Evolutionary conservation across 92 coral and sea anemone genomes (phyloP), one percentile per base, ranked within the genome.

Genomic region (Galaxea fascicularis): DNA sequence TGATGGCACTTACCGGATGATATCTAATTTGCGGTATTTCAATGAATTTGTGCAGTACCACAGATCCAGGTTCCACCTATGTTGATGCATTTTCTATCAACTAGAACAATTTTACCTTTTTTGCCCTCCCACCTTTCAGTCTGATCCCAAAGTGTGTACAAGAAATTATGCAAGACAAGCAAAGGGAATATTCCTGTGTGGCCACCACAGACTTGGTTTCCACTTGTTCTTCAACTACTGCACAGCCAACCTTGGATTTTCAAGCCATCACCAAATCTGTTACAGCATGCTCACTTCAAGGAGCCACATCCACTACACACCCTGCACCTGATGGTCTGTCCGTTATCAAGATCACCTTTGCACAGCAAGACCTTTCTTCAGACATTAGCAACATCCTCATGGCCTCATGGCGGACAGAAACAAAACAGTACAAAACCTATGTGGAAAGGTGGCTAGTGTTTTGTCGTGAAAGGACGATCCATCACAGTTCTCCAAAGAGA

Each of bases 171-270:
- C 57, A 66, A 35, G 91, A 91, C 89, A 59, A 66, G 92, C 85
- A 39, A 62, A 82, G 67, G 91, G 87, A 10, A 66, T 87, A 28
- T 90, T 24, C 94, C 91, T 18, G 73, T 76, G 44, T 91, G 91
- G 94, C 77, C 71, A 74, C 85, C 86, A 49, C 91, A 87, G 20
- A 74, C 90, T 9, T 91, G 94, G 92, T 91, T 83, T 76, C 88
- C 92, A 71, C 60, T 22, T 8, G 85, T 88, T 39, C 85, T 88
- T 39, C 72, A 85, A 22, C 67, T 85, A 65, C 22, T 92, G 15
- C 47, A 15, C 65, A 52, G 46, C 64, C 74, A 79, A 47, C 74
- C 65, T 0, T 52, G 73, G 73, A 64, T 79, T 8, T 46, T 27
- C 60, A 46, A 64, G 27, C 73, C 73, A 64, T 46, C 60, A 15